Evolutionary conservation across 2,797 vertebrate species (phyloP).

Genomic region (Eurystomus glaucurus): DNA sequence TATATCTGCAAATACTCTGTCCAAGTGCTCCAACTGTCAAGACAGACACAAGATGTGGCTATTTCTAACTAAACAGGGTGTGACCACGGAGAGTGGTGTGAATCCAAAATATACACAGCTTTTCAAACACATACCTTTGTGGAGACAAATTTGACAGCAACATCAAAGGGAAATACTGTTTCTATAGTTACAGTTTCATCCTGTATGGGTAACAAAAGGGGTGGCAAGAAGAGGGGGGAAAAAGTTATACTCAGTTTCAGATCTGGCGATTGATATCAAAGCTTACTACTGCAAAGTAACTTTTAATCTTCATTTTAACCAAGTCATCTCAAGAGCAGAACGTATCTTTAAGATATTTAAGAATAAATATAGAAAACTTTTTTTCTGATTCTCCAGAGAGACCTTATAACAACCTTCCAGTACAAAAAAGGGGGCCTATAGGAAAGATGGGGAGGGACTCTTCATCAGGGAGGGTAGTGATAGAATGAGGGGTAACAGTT

Average conservation of each 20-base stretch:
- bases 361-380: background rate
- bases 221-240: background rate
- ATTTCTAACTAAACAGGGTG: background rate
- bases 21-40: conserved; percentile 86
- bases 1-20: conserved; percentile 88
- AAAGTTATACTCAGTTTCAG: background rate
- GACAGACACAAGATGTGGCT: conserved; percentile 36
- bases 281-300: background rate
- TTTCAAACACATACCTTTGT: conserved; percentile 88
- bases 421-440: background rate
- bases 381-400: background rate
- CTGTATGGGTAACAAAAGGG: conserved; percentile 68
- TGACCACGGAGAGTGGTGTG: background rate
- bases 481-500: background rate
- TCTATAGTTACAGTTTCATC: conserved; percentile 94
- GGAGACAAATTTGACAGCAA: conserved; percentile 90
- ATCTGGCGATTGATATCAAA: background rate
- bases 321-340: background rate
- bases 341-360: fast-evolving
- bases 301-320: background rate
- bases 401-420: background rate
- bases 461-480: background rate
- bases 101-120: background rate
- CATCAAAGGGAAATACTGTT: conserved; percentile 93
- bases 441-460: background rate